phyloP scores from a whole-genome alignment of 2,888 invertebrate genomes.

The Campopleginae sp. region DNA sequence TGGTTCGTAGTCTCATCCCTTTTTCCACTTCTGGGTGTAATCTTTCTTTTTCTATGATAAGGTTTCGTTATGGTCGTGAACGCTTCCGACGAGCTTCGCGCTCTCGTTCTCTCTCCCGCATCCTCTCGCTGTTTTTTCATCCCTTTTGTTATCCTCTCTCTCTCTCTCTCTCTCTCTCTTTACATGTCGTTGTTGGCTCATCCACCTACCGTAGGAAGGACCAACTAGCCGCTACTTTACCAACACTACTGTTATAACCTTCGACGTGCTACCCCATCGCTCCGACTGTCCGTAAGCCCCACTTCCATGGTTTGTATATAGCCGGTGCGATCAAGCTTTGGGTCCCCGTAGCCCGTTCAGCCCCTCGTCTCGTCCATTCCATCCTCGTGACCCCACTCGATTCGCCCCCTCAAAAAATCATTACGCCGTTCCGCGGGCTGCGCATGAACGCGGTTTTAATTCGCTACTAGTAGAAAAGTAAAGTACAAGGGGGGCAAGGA shows the following conservation, averaged over 20 bases:
- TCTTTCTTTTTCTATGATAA: conserved; percentile 25
- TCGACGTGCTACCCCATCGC: conserved; percentile 47
- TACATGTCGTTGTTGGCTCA: conserved; percentile 57
- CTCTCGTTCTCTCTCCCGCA: conserved; percentile 34
- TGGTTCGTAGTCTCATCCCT: conserved; percentile 27
- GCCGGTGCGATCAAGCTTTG: conserved; percentile 26
- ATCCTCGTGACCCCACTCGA: conserved; percentile 89
- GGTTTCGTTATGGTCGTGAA: conserved; percentile 58
- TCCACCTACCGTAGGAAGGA: conserved; percentile 68
- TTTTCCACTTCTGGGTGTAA: conserved; percentile 20
- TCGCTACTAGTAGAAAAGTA: conserved; percentile 73
- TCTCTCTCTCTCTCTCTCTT: conserved; percentile 60
- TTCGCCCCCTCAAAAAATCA: conserved; percentile 94
- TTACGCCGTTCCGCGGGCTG: conserved; percentile 90
- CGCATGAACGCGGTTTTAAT: conserved; percentile 88
- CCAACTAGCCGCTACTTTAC: conserved; percentile 52
- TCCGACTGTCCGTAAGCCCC: conserved; percentile 37
- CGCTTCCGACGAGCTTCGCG: conserved; percentile 42
- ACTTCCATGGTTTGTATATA: conserved; percentile 31
- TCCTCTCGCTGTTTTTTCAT: conserved; percentile 17
- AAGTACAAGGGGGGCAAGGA: conserved; percentile 67
- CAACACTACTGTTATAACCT: conserved; percentile 43
- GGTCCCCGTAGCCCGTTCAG: conserved; percentile 23
- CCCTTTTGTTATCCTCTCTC: conserved; percentile 56
- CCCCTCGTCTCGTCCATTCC: conserved; percentile 50